Evolutionary conservation across 2,113 vertebrate species (phyloP).

Genomic region (Balaenoptera acutorostrata): DNA sequence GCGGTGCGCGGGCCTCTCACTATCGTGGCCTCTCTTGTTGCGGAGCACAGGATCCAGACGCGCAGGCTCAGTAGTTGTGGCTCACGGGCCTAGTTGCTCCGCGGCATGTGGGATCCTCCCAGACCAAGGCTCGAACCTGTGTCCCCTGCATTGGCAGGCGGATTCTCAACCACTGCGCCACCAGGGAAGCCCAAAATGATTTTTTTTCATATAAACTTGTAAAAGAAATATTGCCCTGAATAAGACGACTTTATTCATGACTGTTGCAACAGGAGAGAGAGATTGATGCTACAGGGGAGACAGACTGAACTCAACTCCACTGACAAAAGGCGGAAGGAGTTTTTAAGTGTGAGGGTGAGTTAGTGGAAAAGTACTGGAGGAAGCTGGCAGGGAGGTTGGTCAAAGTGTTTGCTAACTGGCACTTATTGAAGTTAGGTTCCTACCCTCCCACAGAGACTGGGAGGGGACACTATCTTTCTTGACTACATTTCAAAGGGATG

Average conservation of each 20-base stretch:
- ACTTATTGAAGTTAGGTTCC: neutral
- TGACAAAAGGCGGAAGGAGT: neutral
- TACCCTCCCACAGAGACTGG: neutral
- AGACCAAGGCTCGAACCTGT: too few species aligned
- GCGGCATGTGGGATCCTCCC: too few species aligned
- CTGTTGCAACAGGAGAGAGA: neutral
- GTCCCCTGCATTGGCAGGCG: too few species aligned
- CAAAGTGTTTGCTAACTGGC: neutral
- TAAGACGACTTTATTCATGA: neutral
- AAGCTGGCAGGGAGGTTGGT: neutral
- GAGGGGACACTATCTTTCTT: neutral
- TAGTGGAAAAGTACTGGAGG: neutral
- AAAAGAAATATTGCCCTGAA: neutral
- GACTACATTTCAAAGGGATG: constrained; percentile 8
- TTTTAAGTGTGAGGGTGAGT: neutral
- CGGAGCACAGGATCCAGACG: too few species aligned
- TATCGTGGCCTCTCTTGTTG: too few species aligned
- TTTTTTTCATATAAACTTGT: neutral
- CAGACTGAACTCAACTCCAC: neutral
- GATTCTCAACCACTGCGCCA: too few species aligned
- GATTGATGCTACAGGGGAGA: neutral
- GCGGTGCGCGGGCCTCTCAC: too few species aligned
- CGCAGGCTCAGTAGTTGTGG: too few species aligned
- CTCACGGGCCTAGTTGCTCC: too few species aligned
- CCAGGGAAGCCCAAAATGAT: too few species aligned